Evolutionary conservation across 1,140 invertebrate genomes (phyloP).

Genomic region (Calliopsis andreniformis): DNA sequence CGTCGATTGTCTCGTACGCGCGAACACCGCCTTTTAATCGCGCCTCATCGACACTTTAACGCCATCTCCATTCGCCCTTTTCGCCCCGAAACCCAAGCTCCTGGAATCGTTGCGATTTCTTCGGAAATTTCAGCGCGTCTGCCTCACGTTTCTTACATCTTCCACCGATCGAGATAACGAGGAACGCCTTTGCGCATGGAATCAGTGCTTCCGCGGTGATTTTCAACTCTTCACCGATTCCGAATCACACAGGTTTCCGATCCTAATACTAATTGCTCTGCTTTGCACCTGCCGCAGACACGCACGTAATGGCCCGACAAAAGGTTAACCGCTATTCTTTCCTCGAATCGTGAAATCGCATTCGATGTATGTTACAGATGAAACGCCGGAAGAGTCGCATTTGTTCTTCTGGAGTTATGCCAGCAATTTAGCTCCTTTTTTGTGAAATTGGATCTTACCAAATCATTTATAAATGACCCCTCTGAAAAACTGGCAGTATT

Average conservation of each 20-base stretch:
- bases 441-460: too few relatives aligned
- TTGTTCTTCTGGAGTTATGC: too few relatives aligned
- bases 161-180: background rate
- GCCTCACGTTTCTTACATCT: too few relatives aligned
- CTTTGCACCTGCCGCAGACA: constrained; percentile 41
- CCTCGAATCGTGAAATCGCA: background rate
- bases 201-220: too few relatives aligned
- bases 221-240: background rate
- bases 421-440: too few relatives aligned
- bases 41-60: background rate
- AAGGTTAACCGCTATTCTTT: background rate
- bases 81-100: background rate
- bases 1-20: background rate
- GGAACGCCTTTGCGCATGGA: background rate
- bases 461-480: too few relatives aligned
- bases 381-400: too few relatives aligned
- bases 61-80: background rate
- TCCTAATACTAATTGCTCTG: constrained; percentile 56
- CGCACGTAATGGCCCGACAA: background rate
- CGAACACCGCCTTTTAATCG: constrained; percentile 5
- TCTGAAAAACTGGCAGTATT: too few relatives aligned
- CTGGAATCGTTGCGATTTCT: constrained; percentile 13
- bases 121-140: background rate
- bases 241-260: constrained; percentile 14
- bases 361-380: too few relatives aligned